Conservation (phyloP, 2,113 vertebrate species). For the Paratilapia polleni region DNA sequence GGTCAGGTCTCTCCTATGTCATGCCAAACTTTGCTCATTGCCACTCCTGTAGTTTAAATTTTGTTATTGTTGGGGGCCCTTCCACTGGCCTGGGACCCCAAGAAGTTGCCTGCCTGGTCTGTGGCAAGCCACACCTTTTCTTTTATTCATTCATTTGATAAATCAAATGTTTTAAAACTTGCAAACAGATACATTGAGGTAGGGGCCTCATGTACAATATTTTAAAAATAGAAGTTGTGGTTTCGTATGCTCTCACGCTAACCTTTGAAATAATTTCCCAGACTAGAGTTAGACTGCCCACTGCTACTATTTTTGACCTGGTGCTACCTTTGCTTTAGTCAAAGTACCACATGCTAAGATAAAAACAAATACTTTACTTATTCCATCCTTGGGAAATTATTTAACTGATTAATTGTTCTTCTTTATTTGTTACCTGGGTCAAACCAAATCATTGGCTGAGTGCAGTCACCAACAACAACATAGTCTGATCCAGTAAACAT, state of each 20-base stretch:
- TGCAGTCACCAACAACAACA: neutral
- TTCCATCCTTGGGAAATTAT: neutral
- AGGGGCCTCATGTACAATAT: neutral
- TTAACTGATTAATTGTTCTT: neutral
- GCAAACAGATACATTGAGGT: neutral
- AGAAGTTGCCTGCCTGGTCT: too few relatives aligned
- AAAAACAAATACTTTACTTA: too few relatives aligned
- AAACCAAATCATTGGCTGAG: neutral
- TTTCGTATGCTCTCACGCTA: neutral
- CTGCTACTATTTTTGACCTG: neutral
- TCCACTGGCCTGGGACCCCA: too few relatives aligned
- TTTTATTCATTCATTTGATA: neutral
- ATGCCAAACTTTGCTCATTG: too few relatives aligned
- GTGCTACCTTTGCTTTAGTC: neutral
- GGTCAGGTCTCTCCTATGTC: too few relatives aligned
- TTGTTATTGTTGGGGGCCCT: too few relatives aligned
- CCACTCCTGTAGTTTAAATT: too few relatives aligned
- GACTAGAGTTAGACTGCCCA: neutral
- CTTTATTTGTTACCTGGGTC: neutral
- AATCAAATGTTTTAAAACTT: neutral
- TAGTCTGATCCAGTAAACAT: neutral
- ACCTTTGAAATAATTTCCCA: neutral
- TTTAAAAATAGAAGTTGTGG: neutral
- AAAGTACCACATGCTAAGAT: neutral
- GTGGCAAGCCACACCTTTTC: neutral